Conservation (phyloP, 2,888 invertebrate species). For the Theodoxus fluviatilis region DNA sequence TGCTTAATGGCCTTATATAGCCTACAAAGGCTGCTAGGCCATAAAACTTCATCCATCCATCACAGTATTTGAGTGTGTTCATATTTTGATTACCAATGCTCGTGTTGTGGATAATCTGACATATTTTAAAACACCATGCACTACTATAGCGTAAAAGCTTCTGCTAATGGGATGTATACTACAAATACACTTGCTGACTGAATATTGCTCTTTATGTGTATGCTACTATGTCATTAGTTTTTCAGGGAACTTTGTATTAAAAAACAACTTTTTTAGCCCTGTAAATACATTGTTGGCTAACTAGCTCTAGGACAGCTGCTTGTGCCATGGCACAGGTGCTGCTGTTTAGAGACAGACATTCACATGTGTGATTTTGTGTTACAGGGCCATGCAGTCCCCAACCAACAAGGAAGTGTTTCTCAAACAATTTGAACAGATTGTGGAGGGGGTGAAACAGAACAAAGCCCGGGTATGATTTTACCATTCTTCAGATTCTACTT, state of each 20-base stretch:
- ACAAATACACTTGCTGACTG: neutral
- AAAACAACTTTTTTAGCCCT: too few species aligned
- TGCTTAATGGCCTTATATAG: too few species aligned
- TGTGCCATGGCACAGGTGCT: too few species aligned
- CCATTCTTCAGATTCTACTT: too few species aligned
- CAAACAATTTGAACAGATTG: constrained; percentile 87
- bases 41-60: too few species aligned
- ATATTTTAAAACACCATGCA: neutral
- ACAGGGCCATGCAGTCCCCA: constrained; percentile 82
- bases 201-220: neutral
- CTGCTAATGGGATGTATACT: neutral
- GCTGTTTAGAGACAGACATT: too few species aligned
- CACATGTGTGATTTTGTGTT: constrained; percentile 40
- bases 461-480: constrained; percentile 74
- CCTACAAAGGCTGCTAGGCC: too few species aligned
- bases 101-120: neutral
- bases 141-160: neutral
- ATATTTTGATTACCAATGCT: neutral
- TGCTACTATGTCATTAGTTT: too few species aligned
- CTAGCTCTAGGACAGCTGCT: too few species aligned
- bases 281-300: too few species aligned
- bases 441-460: constrained; percentile 87
- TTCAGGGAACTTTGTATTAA: too few species aligned
- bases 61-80: too few species aligned
- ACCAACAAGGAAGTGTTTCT: constrained; percentile 87